These are phyloP conservation scores for Ptychodera flava DNA, from an alignment of 35 echinoderm and acorn worm species.

Conservation along the genomic window DNA sequence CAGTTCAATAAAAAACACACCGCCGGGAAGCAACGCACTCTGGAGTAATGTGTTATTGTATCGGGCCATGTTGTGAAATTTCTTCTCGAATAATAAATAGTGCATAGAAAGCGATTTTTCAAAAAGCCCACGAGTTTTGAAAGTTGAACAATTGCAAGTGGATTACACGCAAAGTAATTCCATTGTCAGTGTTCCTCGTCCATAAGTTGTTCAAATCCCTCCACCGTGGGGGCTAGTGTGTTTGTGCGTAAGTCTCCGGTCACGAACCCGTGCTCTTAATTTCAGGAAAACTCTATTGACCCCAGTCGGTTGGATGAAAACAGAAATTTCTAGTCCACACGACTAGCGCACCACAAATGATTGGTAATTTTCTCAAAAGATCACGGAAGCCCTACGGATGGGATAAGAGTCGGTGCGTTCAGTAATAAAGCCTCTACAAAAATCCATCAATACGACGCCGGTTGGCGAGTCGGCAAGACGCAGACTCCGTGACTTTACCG, in stretches of 20 bases:
- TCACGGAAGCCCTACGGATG: neutral
- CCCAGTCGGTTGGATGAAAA: neutral
- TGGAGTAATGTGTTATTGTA: no score
- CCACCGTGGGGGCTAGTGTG: neutral
- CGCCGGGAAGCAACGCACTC: no score
- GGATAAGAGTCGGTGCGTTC: neutral
- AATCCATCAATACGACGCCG: neutral
- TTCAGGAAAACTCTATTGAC: neutral
- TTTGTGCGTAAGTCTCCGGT: neutral
- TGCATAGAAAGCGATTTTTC: no score
- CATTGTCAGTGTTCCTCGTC: no score
- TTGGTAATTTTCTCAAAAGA: neutral
- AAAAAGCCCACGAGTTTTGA: no score
- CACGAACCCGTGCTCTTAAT: neutral
- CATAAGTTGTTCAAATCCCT: neutral
- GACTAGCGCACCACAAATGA: neutral
- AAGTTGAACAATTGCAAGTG: no score
- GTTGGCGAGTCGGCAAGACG: neutral
- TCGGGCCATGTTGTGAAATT: no score
- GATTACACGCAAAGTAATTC: no score
- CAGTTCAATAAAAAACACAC: no score
- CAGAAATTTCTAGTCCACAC: neutral
- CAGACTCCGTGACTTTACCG: neutral
- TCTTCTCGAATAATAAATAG: no score
- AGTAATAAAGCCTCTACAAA: neutral